These are phyloP conservation scores for Isotomurus palustris DNA, from an alignment of 2,888 invertebrate species.

Conservation along the genomic window DNA sequence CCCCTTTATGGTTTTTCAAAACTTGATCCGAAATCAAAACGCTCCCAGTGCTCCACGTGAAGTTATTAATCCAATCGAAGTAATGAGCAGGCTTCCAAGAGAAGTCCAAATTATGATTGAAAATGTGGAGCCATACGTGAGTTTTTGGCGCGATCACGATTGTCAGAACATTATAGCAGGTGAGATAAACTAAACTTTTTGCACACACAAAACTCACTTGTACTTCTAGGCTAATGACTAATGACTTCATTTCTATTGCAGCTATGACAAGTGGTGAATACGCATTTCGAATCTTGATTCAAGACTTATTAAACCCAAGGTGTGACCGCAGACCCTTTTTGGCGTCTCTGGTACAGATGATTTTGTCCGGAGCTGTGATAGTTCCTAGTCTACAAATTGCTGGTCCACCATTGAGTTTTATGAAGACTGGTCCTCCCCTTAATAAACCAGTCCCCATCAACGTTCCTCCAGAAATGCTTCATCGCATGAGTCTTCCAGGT, in stretches of 20 bases:
- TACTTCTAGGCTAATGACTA: neutral
- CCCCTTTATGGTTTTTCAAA: neutral
- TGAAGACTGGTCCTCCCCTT: neutral
- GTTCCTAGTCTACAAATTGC: neutral
- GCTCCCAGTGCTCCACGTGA: constrained; percentile 4
- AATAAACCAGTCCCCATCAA: too few relatives aligned
- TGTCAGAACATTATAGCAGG: neutral
- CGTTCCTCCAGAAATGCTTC: too few relatives aligned
- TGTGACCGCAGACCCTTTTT: neutral
- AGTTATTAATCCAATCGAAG: constrained; percentile 20
- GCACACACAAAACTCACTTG: neutral
- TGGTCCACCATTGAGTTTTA: neutral
- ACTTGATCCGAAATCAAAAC: neutral
- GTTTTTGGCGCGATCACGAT: neutral
- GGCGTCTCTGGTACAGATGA: constrained; percentile 1
- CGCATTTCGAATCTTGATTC: neutral
- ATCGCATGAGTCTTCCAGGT: too few relatives aligned
- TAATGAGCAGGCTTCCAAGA: constrained; percentile 27
- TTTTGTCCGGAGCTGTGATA: neutral
- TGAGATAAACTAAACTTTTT: neutral
- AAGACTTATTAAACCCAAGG: neutral
- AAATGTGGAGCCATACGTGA: neutral
- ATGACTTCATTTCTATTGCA: neutral
- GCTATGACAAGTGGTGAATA: neutral
- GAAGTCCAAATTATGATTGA: constrained; percentile 25